Evolutionary conservation across 2,113 vertebrate genomes (phyloP).

Genomic region (Pomatostomus ruficeps): DNA sequence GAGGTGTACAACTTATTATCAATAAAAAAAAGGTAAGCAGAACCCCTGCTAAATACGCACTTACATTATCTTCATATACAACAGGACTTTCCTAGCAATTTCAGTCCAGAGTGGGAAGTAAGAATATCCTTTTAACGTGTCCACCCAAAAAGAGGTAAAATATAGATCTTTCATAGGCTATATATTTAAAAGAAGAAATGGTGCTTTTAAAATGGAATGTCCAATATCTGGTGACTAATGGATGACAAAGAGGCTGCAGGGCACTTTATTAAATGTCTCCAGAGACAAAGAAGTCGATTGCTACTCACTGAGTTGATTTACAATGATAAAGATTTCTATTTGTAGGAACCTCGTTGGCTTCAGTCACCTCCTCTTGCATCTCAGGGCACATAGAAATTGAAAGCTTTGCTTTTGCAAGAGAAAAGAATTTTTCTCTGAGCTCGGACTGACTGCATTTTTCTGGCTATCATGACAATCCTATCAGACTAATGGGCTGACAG

Average conservation of each 20-base stretch:
- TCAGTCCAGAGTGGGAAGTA: background rate
- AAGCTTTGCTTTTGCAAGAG: conserved; percentile 12
- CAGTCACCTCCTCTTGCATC: background rate
- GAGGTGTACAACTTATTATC: background rate
- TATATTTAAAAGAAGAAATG: conserved; percentile 35
- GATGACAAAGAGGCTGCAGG: conserved; percentile 29
- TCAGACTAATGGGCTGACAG: conserved; percentile 3
- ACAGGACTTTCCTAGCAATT: background rate
- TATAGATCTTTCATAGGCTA: conserved; percentile 8
- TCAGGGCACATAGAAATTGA: background rate
- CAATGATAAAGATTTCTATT: conserved; percentile 43
- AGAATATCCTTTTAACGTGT: background rate
- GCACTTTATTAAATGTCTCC: conserved; percentile 48
- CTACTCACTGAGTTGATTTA: conserved; percentile 48
- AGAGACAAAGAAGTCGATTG: conserved; percentile 44
- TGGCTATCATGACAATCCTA: conserved; percentile 20
- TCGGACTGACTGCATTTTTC: background rate
- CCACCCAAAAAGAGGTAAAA: conserved; percentile 15
- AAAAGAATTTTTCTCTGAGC: background rate
- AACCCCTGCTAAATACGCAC: background rate
- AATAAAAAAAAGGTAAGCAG: background rate
- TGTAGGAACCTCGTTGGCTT: background rate
- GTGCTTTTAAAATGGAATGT: conserved; percentile 48
- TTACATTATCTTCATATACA: background rate
- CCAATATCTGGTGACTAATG: conserved; percentile 51